Evolutionary conservation across 2,113 vertebrate genomes (phyloP).

Genomic region (Aplodontia rufa): DNA sequence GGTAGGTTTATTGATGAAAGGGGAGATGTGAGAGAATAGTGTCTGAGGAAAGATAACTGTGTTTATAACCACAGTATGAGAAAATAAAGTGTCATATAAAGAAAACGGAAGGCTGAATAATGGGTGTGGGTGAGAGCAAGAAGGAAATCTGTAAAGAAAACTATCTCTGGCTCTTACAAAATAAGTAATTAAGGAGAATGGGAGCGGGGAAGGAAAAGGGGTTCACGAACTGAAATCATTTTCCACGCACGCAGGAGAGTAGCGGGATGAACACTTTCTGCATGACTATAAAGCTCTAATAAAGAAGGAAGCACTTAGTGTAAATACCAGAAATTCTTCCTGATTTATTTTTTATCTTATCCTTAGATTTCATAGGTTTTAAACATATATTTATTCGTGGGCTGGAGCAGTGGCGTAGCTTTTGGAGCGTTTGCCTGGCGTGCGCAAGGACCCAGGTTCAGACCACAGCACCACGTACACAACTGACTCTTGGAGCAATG

Average conservation of each 20-base stretch:
- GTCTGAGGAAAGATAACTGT: constrained; percentile 4
- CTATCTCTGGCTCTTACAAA: background rate
- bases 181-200: background rate
- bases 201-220: no score
- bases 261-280: no score
- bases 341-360: constrained; percentile 1
- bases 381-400: background rate
- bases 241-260: no score
- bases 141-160: background rate
- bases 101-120: background rate
- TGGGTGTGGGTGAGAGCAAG: background rate
- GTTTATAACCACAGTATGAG: background rate
- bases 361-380: background rate
- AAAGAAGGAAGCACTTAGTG: background rate
- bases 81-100: background rate
- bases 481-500: no score
- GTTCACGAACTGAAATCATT: no score
- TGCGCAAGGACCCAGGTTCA: no score
- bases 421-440: no score
- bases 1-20: background rate
- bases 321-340: background rate
- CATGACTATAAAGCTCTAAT: no score
- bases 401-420: no score
- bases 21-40: background rate
- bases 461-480: no score